Evolutionary conservation across 2,113 vertebrate species (phyloP), one percentile per base, ranked within the genome.

Genomic region (Saguinus midas): DNA sequence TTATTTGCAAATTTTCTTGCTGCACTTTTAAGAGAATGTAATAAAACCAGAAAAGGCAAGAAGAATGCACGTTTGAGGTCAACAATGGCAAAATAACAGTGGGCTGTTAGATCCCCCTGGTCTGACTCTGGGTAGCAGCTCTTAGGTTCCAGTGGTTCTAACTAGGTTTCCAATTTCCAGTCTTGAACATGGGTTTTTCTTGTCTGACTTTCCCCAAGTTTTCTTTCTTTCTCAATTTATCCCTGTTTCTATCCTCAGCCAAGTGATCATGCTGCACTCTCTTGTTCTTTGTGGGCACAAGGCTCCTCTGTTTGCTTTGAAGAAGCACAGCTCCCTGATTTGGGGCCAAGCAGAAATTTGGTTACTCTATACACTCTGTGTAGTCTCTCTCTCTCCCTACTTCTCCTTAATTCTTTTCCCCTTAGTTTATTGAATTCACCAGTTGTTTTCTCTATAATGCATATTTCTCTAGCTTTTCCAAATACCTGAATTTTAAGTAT

Each of bases 31-130:
- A 96, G 79, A 80, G 23, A 91, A 45, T 61, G 11, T 96, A 90
- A 96, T 97, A 95, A 95, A 97, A 95, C 79, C 96, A 97, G 94
- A 92, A 95, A 91, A 93, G 84, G 50, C 75, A 96, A 95, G 43
- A 90, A 66, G 43, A 90, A 72, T 4, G 25, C 70, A 48, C 80
- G 87, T 95, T 87, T 97, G 94, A 96, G 96, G 92, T 90, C 43
- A 45, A 27, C 27, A 13, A 93, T 82, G 70, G 93, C 80, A 78
- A 87, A 75, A 95, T 68, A 96, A 96, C 89, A 76, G 23, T 16
- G 50, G 43, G 61, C 76, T 50, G 4, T 48, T 40, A 7, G 70
- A 37, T 91, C 40, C 5, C 5, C 17, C 16, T n/a, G 35, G 2
- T 79, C 83, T 95, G 94, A 97, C 90, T 93, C 95, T 91, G 58